Evolutionary conservation across 2,797 vertebrate species (phyloP).

Genomic region (Melanotaenia pygmaea): DNA sequence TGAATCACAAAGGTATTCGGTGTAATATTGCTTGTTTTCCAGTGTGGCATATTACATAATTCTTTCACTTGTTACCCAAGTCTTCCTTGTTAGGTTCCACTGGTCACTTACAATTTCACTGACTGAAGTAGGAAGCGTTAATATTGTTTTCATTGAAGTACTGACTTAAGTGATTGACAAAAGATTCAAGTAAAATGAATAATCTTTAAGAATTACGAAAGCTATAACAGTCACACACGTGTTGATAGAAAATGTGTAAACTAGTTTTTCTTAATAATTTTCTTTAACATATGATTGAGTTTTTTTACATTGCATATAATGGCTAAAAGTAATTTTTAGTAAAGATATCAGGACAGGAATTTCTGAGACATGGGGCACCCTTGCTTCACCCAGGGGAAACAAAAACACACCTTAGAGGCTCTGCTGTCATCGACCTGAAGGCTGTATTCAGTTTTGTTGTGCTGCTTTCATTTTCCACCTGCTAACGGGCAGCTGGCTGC

Average conservation of each 20-base stretch:
- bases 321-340: background rate
- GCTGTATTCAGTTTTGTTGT: conserved; percentile 38
- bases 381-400: background rate
- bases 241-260: too few species aligned
- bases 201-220: background rate
- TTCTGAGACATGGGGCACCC: background rate
- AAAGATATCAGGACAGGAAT: background rate
- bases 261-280: too few species aligned
- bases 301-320: too few species aligned
- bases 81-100: background rate
- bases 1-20: conserved; percentile 44
- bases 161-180: background rate
- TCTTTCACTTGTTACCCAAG: background rate
- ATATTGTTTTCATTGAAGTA: background rate
- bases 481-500: conserved; percentile 63
- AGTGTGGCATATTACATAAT: conserved; percentile 21
- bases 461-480: conserved; percentile 47
- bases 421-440: conserved; percentile 29
- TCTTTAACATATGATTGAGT: too few species aligned
- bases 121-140: background rate
- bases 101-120: background rate
- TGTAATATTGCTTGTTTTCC: conserved; percentile 45
- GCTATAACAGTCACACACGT: background rate
- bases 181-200: background rate
- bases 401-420: conserved; percentile 23